Percentiles rank a stretch among this genome's conserved stretches.
phyloP scores from a whole-genome alignment of 1,140 invertebrate species.

The Magallana ariakensis region DNA sequence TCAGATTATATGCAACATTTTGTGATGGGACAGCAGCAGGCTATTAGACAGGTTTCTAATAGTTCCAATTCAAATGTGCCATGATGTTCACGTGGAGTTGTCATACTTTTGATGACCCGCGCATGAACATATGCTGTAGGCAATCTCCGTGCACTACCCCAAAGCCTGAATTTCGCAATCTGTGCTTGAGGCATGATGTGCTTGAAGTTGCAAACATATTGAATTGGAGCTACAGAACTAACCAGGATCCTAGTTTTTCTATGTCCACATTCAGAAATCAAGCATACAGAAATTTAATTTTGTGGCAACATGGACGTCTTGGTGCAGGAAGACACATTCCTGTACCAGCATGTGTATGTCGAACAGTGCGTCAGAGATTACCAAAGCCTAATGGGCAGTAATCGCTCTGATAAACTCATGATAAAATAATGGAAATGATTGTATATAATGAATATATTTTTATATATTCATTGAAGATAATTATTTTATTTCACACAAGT shows the following conservation, averaged over 20 bases:
- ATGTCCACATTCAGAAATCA: not conserved
- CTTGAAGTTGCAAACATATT: not conserved
- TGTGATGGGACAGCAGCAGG: no score
- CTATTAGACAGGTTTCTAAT: not conserved
- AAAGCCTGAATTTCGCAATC: not conserved
- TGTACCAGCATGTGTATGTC: not conserved
- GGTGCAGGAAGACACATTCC: not conserved
- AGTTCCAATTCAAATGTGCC: no score
- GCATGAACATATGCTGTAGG: no score
- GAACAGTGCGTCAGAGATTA: not conserved
- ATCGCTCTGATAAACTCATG: not conserved
- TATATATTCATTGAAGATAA: not conserved
- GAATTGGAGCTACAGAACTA: not conserved
- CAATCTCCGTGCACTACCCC: no score
- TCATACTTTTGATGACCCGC: no score
- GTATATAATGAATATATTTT: not conserved
- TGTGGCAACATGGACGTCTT: slow-evolving; percentile 13
- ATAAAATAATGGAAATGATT: not conserved
- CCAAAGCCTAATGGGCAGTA: not conserved
- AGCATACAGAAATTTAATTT: slow-evolving; percentile 14
- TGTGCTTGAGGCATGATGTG: not conserved
- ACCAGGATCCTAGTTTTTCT: not conserved
- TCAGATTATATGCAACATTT: no score
- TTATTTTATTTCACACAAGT: not conserved
- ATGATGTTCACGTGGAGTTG: no score